These are phyloP conservation scores for Macaria notata DNA, from an alignment of 2,888 invertebrate genomes.

Conservation along the genomic window DNA sequence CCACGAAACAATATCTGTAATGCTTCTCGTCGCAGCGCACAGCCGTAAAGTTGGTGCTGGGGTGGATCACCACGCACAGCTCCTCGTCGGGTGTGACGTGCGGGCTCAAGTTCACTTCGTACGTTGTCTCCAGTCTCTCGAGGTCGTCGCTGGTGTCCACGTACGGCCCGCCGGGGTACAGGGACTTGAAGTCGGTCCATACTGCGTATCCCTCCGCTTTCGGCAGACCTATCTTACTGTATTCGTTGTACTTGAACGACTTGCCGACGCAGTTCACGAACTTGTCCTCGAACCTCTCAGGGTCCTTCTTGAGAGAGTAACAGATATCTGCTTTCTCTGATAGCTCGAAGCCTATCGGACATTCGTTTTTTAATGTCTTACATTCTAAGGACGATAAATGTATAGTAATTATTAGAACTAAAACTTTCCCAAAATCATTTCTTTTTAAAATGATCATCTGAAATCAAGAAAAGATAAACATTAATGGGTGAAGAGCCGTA, in stretches of 20 bases:
- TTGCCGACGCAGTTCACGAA: slow-evolving; percentile 68
- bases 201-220: slow-evolving; percentile 45
- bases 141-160: slow-evolving; percentile 58
- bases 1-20: slow-evolving; percentile 67
- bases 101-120: slow-evolving; percentile 48
- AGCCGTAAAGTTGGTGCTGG: slow-evolving; percentile 54
- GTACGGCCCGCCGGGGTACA: slow-evolving; percentile 70
- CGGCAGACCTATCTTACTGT: slow-evolving; percentile 50
- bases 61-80: slow-evolving; percentile 60
- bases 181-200: slow-evolving; percentile 71
- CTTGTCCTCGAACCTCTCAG: slow-evolving; percentile 61
- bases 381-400: slow-evolving; percentile 37
- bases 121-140: slow-evolving; percentile 47
- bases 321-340: slow-evolving; percentile 55
- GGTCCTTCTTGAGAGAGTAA: slow-evolving; percentile 58
- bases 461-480: slow-evolving; percentile 30
- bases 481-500: not conserved
- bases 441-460: slow-evolving; percentile 55
- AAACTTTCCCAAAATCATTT: slow-evolving; percentile 31
- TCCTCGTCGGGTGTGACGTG: slow-evolving; percentile 50
- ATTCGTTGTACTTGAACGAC: slow-evolving; percentile 54
- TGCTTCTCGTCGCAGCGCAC: slow-evolving; percentile 59
- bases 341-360: slow-evolving; percentile 66
- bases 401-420: slow-evolving; percentile 40
- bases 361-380: slow-evolving; percentile 39